Evolutionary conservation across 2,113 vertebrate genomes (phyloP).

Genomic region (Prinia subflava): DNA sequence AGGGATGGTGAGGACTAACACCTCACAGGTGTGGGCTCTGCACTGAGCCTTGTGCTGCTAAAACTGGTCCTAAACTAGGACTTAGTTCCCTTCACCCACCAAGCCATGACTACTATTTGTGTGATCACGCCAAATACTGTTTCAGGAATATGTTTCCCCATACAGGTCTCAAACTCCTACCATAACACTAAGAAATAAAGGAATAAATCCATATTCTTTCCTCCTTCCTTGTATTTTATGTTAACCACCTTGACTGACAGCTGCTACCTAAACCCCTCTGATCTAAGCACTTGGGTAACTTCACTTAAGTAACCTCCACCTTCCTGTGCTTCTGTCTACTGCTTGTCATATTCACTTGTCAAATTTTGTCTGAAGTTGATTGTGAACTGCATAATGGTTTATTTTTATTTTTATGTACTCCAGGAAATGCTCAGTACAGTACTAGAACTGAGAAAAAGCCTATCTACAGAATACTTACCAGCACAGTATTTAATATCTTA

Average conservation of each 20-base stretch:
- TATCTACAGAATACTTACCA: neutral
- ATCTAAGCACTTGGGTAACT: neutral
- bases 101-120: neutral
- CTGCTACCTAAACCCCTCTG: neutral
- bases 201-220: neutral
- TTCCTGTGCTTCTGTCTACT: neutral
- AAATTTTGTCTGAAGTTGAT: neutral
- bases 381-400: neutral
- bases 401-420: slow-evolving; percentile 6
- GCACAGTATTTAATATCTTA: neutral
- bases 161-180: neutral
- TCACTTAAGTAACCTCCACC: neutral
- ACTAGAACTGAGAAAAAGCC: neutral
- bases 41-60: neutral
- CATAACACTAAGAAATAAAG: neutral
- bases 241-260: neutral
- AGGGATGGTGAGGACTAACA: neutral
- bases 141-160: neutral
- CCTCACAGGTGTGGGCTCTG: neutral
- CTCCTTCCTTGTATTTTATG: neutral
- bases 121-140: neutral
- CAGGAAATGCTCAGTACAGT: neutral
- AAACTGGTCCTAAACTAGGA: neutral
- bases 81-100: neutral
- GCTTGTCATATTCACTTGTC: neutral